Conservation (phyloP, 2,113 vertebrate genomes). For the Ictalurus punctatus region DNA sequence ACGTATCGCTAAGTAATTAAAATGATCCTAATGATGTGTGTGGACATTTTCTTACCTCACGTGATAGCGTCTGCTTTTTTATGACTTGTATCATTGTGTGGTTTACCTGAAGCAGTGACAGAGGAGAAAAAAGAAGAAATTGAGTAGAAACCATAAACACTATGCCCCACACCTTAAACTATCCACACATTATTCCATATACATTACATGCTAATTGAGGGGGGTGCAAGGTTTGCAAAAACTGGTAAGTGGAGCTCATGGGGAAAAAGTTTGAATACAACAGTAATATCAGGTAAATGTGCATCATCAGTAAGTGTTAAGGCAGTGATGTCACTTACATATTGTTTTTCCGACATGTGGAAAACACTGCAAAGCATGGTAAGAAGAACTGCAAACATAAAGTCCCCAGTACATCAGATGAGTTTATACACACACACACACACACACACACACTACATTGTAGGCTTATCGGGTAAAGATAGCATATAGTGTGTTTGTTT, state of each 20-base stretch:
- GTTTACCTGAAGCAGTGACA: neutral
- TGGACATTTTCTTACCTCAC: neutral
- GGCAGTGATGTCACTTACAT: neutral
- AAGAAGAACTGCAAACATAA: neutral
- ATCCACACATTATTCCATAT: no score
- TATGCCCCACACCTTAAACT: neutral
- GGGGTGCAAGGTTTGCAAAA: neutral
- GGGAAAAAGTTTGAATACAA: neutral
- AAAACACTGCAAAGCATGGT: neutral
- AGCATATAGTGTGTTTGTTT: neutral
- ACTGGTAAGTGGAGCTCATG: neutral
- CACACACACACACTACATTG: neutral
- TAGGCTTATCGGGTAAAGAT: neutral
- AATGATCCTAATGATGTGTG: neutral
- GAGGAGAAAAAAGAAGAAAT: conserved; percentile 28
- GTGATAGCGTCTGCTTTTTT: neutral
- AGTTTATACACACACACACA: neutral
- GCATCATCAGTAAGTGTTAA: neutral
- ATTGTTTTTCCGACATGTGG: neutral
- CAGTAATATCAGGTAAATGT: neutral
- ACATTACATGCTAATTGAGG: neutral
- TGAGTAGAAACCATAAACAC: neutral
- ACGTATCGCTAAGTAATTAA: neutral
- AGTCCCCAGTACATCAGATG: neutral
- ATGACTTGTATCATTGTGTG: neutral